Evolutionary conservation across 2,797 vertebrate species (phyloP), one percentile per base, ranked within the genome.

Genomic region (Prunella strophiata): DNA sequence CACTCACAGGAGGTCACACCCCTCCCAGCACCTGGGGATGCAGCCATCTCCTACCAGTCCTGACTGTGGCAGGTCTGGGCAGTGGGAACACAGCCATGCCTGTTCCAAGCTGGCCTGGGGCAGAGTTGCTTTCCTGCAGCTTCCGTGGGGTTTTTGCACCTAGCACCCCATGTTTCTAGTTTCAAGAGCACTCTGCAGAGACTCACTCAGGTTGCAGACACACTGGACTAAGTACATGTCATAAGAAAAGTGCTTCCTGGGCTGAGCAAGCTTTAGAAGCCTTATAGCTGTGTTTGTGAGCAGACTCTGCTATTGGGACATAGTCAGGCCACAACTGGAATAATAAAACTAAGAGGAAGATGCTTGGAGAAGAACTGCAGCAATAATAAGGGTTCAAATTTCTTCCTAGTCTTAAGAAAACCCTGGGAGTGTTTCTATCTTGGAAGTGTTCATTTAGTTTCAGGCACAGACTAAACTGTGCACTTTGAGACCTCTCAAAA

Each of bases 1-100:
- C 1, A 4, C 34, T 52, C 2, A 4, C 48, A 47, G 0, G 4
- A 50, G 34, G 9, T 70, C 72, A 80, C 40, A 34, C 1, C 27
- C 9, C n/a, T 68, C 22, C 51, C 52, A 72, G 54, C 5, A 5
- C 66, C 42, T n/a, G 26, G 26, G 34, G 16, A 79, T 42, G 58
- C 32, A 59, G 40, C 16, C 17, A 38, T 27, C 32, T 75, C 57
- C 67, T 34, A 20, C 19, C 10, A 43, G 47, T 16, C 25, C 72
- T 77, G 80, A 32, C 51, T 5, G 15, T 30, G 48, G 45, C 43
- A 57, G 25, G 10, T 57, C 38, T 61, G 34, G 23, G 32, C 43
- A 65, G 57, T 4, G 21, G 11, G 17, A 72, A 74, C 10, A 43
- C 26, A 65, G 45, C 42, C 63, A 38, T 0, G 1, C 13, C 66